phyloP scores from a whole-genome alignment of 2,797 vertebrate species.

The Pogonophryne albipinna region DNA sequence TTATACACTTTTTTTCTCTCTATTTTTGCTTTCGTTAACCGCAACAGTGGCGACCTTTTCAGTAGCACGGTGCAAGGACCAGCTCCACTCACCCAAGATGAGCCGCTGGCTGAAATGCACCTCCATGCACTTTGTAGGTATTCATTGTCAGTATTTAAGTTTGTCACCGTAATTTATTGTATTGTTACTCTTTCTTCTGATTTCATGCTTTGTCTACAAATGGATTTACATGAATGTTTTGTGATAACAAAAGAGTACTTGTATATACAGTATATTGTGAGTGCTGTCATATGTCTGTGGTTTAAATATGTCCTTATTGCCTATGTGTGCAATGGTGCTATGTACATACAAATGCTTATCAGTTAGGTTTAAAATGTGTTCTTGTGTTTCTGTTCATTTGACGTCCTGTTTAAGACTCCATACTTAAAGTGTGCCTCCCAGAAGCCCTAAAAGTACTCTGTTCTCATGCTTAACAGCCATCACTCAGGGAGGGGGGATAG shows the following conservation, averaged over 20 bases:
- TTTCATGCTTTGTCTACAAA: background rate
- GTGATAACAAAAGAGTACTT: background rate
- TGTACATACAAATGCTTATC: background rate
- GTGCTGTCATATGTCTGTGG: background rate
- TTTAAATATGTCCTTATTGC: background rate
- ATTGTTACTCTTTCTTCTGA: background rate
- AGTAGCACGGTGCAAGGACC: conserved; percentile 80
- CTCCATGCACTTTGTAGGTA: conserved; percentile 92
- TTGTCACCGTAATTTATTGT: background rate
- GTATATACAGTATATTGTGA: background rate
- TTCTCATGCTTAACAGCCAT: conserved; percentile 62
- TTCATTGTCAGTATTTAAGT: conserved; percentile 32
- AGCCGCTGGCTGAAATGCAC: conserved; percentile 95
- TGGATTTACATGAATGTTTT: background rate
- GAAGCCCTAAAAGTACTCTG: conserved; percentile 16
- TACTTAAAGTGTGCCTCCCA: conserved; percentile 15
- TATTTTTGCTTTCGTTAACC: conserved; percentile 67
- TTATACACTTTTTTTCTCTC: conserved; percentile 38
- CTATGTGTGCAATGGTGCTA: background rate
- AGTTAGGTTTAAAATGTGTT: background rate
- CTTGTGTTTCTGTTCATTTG: background rate
- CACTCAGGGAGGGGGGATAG: conserved; percentile 29
- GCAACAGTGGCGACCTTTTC: conserved; percentile 77
- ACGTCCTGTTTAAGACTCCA: background rate
- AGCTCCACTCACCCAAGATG: conserved; percentile 86